Evolutionary conservation across 2,113 vertebrate genomes (phyloP).

Genomic region (Sceloporus undulatus): DNA sequence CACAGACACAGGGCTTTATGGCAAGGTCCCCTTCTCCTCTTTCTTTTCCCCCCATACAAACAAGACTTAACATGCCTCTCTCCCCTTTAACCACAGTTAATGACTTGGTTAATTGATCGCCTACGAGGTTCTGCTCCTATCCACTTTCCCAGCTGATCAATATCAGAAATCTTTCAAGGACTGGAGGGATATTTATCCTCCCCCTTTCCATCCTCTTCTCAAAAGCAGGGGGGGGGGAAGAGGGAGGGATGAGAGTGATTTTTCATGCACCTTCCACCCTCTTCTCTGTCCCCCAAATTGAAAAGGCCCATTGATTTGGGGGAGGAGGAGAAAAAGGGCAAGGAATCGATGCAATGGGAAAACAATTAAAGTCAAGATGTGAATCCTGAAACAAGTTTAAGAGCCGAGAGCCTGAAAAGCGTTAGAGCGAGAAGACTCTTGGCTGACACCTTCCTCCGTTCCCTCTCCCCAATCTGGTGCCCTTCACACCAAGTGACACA

Average conservation of each 20-base stretch:
- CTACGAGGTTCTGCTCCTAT: conserved; percentile 43
- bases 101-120: conserved; percentile 63
- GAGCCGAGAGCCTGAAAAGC: background rate
- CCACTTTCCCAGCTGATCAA: conserved; percentile 47
- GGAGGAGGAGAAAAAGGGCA: background rate
- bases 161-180: conserved; percentile 61
- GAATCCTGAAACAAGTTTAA: background rate
- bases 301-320: conserved; percentile 63
- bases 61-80: background rate
- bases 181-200: background rate
- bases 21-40: background rate
- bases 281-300: conserved; percentile 41
- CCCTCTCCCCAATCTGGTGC: background rate
- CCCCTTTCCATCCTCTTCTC: conserved; percentile 7
- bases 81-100: conserved; percentile 36
- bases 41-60: background rate
- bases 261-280: conserved; percentile 50
- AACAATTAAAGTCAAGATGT: conserved; percentile 38
- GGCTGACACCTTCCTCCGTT: background rate
- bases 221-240: conserved; percentile 17
- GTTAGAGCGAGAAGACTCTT: background rate
- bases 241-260: conserved; percentile 37
- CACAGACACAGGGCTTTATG: background rate
- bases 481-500: conserved; percentile 5
- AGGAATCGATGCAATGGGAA: conserved; percentile 40